These are phyloP conservation scores for Mesorhabditis spiculigera DNA, from an alignment of 2,888 invertebrate species.

Conservation along the genomic window DNA sequence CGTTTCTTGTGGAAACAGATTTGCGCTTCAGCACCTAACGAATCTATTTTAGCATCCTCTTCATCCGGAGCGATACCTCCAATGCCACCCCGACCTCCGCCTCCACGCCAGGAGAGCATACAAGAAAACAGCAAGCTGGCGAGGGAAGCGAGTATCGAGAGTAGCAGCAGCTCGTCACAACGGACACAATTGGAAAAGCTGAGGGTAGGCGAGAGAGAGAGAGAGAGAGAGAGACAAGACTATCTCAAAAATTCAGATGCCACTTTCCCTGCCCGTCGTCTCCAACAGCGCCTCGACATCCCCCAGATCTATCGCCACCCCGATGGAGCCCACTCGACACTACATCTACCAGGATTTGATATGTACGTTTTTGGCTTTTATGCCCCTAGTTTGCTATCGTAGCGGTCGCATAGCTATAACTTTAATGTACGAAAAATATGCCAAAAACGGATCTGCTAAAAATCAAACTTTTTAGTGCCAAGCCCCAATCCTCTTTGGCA, in stretches of 20 bases:
- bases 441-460: too few relatives aligned
- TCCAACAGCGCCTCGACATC: background rate
- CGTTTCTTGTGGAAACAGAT: background rate
- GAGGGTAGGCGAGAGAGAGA: background rate
- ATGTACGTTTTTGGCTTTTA: too few relatives aligned
- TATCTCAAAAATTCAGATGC: conserved; percentile 18
- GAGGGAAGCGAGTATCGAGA: background rate
- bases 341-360: conserved; percentile 54
- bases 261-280: conserved; percentile 24
- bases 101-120: conserved; percentile 12
- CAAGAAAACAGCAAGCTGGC: background rate
- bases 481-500: conserved; percentile 74
- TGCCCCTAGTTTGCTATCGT: too few relatives aligned
- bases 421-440: too few relatives aligned
- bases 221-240: too few relatives aligned
- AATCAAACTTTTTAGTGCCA: conserved; percentile 34
- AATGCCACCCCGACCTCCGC: conserved; percentile 16
- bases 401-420: too few relatives aligned
- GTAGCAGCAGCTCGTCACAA: background rate
- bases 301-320: conserved; percentile 12
- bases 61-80: conserved; percentile 21
- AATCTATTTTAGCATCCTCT: conserved; percentile 10
- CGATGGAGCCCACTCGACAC: conserved; percentile 36
- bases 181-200: background rate
- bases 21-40: background rate